Conservation (phyloP, 2,113 vertebrate genomes). For the Hemichromis elongatus region DNA sequence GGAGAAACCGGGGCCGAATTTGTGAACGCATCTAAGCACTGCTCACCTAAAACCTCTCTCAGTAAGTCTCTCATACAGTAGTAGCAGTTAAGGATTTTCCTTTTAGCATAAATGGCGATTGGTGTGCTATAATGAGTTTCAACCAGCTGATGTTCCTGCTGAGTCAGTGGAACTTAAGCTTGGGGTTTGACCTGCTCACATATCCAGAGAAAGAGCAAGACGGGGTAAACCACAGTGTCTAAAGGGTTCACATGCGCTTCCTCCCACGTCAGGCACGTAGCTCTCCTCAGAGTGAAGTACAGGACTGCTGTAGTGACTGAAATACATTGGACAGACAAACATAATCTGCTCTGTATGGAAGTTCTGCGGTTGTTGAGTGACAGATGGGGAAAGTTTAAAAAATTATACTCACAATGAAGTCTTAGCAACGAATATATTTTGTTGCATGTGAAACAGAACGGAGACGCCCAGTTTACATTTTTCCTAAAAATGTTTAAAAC, state of each 20-base stretch:
- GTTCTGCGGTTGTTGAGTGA: background rate
- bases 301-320: background rate
- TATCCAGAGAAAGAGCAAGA: conserved; percentile 5
- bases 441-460: background rate
- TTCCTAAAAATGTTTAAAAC: background rate
- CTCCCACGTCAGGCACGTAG: background rate
- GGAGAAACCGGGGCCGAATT: background rate
- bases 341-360: background rate
- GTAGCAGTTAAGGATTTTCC: conserved; percentile 31
- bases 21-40: background rate
- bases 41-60: background rate
- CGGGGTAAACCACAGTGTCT: background rate
- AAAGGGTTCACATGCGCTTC: conserved; percentile 4
- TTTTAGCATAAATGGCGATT: conserved; percentile 9
- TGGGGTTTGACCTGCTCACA: background rate
- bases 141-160: conserved; percentile 15
- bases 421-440: background rate
- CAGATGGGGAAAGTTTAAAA: background rate
- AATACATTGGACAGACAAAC: background rate
- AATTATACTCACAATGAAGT: background rate
- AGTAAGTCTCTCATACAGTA: conserved; percentile 6
- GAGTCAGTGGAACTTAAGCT: conserved; percentile 36
- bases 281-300: background rate
- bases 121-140: conserved; percentile 29
- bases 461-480: background rate